A percentile compares a stretch with the other conserved stretches of the same genome.
These are phyloP conservation scores for Rhabdomys pumilio DNA, from an alignment of 2,797 vertebrate genomes.

Conservation along the genomic window DNA sequence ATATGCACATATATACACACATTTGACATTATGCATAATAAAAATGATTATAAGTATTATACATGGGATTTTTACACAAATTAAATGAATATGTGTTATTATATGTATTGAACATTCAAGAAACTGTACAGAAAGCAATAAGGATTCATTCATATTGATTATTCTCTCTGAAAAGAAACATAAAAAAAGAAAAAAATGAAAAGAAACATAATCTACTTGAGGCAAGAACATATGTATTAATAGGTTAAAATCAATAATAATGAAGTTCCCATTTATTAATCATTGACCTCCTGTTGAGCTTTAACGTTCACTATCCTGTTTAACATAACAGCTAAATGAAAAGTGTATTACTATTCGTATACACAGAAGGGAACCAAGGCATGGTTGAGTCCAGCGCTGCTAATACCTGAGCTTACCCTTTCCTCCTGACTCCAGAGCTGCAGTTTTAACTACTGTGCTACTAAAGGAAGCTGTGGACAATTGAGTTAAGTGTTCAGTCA, in stretches of 20 bases:
- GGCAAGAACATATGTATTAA: slow-evolving; percentile 25
- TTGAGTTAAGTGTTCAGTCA: background rate
- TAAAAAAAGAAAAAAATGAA: background rate
- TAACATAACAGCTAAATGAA: slow-evolving; percentile 12
- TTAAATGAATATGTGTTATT: slow-evolving; percentile 35
- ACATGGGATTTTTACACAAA: slow-evolving; percentile 37
- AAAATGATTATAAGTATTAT: slow-evolving; percentile 37
- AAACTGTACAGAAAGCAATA: background rate
- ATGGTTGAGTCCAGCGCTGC: background rate
- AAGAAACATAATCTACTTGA: slow-evolving; percentile 31
- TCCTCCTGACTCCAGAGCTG: background rate
- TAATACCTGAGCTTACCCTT: background rate
- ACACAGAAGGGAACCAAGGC: slow-evolving; percentile 1
- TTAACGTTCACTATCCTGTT: background rate
- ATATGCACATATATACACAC: background rate
- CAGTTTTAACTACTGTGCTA: background rate
- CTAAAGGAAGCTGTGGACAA: background rate
- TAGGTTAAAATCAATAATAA: slow-evolving; percentile 57
- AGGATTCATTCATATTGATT: slow-evolving; percentile 42
- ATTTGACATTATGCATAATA: background rate
- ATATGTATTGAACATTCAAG: slow-evolving; percentile 30
- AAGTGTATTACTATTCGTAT: background rate
- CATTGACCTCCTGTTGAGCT: slow-evolving; percentile 12
- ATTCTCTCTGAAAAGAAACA: slow-evolving; percentile 52
- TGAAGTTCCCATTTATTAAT: slow-evolving; percentile 51